Conservation (phyloP, 2,113 vertebrate genomes). For the Urocitellus parryii region DNA sequence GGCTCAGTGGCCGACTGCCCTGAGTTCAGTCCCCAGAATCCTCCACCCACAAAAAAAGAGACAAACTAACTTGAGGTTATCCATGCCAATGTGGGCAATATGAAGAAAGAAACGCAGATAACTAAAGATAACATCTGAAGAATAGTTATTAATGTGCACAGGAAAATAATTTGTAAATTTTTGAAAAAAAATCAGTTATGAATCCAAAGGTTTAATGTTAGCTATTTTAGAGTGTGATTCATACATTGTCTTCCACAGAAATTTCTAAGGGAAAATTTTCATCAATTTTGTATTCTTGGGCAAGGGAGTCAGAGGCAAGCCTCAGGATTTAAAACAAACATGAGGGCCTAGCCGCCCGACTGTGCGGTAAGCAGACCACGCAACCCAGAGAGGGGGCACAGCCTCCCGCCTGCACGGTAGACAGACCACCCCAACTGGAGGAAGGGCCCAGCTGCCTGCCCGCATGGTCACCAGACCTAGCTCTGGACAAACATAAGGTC, state of each 20-base stretch:
- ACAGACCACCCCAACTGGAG: too few species aligned
- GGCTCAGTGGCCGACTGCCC: too few species aligned
- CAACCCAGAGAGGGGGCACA: too few species aligned
- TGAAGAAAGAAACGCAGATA: constrained; percentile 3
- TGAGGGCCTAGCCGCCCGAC: neutral
- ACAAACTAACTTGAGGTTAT: neutral
- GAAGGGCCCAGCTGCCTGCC: too few species aligned
- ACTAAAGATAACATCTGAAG: neutral
- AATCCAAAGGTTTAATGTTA: constrained; percentile 2
- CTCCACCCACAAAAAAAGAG: too few species aligned
- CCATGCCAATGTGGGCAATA: neutral
- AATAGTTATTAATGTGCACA: neutral
- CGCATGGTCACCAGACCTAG: too few species aligned
- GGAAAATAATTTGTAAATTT: constrained; percentile 2
- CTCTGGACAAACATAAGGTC: too few species aligned
- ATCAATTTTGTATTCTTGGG: neutral
- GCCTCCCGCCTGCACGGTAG: fast-evolving
- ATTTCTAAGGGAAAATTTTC: constrained; percentile 49
- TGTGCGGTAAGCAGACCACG: too few species aligned
- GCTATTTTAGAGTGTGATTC: neutral
- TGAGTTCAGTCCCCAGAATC: too few species aligned
- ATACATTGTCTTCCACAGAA: neutral
- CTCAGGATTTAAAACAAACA: neutral
- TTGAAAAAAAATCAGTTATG: neutral
- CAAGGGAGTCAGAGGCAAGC: neutral